Percentiles rank a stretch among this genome's conserved stretches.
phyloP scores from a whole-genome alignment of 2,797 vertebrate genomes.

The Cirrhinus mrigala region DNA sequence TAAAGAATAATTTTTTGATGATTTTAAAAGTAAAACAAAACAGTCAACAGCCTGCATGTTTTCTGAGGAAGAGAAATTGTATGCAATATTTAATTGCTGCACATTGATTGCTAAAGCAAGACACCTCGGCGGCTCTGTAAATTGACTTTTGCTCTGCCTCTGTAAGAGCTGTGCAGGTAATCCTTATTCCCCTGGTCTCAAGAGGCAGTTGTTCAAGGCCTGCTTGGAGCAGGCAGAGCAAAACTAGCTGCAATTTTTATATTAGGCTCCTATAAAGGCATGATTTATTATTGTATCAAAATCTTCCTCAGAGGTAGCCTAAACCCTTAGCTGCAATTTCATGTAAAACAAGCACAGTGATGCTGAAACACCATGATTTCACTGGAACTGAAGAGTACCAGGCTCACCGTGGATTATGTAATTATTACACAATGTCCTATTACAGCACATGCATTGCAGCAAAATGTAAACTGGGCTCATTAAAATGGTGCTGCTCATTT shows the following conservation, averaged over 20 bases:
- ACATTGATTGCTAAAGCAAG: neutral
- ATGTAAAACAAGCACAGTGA: constrained; percentile 1
- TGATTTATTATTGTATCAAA: neutral
- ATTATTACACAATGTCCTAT: constrained; percentile 25
- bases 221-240: neutral
- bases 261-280: neutral
- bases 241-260: neutral
- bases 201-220: neutral
- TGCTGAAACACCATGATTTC: neutral
- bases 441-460: constrained; percentile 4
- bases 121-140: neutral
- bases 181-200: neutral
- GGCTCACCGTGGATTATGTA: constrained; percentile 14
- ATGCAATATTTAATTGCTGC: neutral
- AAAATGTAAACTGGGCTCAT: neutral
- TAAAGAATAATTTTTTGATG: neutral
- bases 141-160: neutral
- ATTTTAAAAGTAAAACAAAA: neutral
- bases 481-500: neutral
- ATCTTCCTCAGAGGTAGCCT: neutral
- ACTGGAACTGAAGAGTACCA: neutral
- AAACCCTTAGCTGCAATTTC: neutral
- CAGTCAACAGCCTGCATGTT: neutral
- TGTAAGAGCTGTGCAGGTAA: neutral
- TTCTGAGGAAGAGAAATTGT: neutral